Evolutionary conservation across 1,140 invertebrate species (phyloP), one percentile per base, ranked within the genome.

Genomic region (Psilanteris sp.): DNA sequence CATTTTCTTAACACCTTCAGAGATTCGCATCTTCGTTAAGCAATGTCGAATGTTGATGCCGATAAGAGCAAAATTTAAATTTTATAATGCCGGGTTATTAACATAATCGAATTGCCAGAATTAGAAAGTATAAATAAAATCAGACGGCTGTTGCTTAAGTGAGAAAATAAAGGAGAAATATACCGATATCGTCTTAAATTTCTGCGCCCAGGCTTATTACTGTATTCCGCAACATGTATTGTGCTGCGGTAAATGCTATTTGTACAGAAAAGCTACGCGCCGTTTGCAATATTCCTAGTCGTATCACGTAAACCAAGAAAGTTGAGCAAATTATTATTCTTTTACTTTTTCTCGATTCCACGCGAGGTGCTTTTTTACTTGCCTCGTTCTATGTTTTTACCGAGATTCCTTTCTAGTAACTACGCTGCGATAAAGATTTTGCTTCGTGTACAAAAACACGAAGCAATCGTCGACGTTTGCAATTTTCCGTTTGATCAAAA

Each of bases 221-320:
- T 50, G 39, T 59, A 68, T 64, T 52, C 29, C 13, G 15, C 39
- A 68, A n/a, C 26, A 44, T 55, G 8, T 7, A 31, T 46, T 16
- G 27, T 20, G 16, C n/a, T 36, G 48, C 36, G 46, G 59, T 66
- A 79, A 81, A 79, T 46, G 32, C 50, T 79, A 73, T 79, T 79
- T 79, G 44, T 54, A 54, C 46, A 32, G 18, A 61, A 75, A 48
- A 64, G 43, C 44, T 57, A 62, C 46, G 61, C 20, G 31, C 29
- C 34, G 54, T 11, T 46, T 59, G 27, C 55, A 44, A 46, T 37
- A 55, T 72, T 64, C n/a, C 5, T 3, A 83, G 78, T 81, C 81
- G 43, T 26, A 64, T 73, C 83, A 84, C 81, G 82, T 84, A 80
- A 80, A 75, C 55, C 44, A 31, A 64, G 72, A 76, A 82, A 68